Evolutionary conservation across 2,113 vertebrate species (phyloP), one percentile per base, ranked within the genome.

Genomic region (Spilogale gracilis): DNA sequence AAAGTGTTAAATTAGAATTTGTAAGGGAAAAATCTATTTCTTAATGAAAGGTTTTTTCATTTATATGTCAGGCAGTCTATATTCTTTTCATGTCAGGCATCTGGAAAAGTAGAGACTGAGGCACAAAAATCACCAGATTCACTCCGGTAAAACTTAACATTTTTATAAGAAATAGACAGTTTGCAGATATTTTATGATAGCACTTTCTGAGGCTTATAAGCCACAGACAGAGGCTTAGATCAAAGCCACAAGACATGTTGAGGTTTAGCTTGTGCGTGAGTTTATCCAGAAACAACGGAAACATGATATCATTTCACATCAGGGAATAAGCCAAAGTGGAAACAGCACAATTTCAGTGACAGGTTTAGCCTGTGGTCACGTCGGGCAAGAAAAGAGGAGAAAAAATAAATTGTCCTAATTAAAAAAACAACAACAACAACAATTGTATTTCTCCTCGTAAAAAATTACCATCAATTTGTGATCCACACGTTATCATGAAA

Each of bases 281-380:
- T 89, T 97, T 98, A 95, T 98, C 98, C 98, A 98, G 98, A 98
- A 98, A 98, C 97, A 98, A 97, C 3, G 3, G 98, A 98, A 98
- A 98, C 65, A 93, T 96, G 95, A 25, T 98, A 98, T 93, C 96
- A 81, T 91, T 97, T 97, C 95, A 98, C 95, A 98, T 98, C 86
- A 96, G 98, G 86, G 94, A 97, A 91, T 84, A 95, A 98, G 94
- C 48, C 89, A 79, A 97, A 98, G 92, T 93, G 96, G 95, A 89
- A 92, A 98, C 78, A 97, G 93, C 91, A 96, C 50, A 67, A 94
- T 98, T 97, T 96, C 93, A 65, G 45, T 84, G 90, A 89, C 50
- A 95, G 71, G 97, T 98, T 98, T 97, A 98, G 97, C 30, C 67
- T 97, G 96, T 98, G 98, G 98, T 97, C 98, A 96, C 0, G 12